These are phyloP conservation scores for Orientallactaga sibirica DNA, from an alignment of 2,797 vertebrate species.

Conservation along the genomic window DNA sequence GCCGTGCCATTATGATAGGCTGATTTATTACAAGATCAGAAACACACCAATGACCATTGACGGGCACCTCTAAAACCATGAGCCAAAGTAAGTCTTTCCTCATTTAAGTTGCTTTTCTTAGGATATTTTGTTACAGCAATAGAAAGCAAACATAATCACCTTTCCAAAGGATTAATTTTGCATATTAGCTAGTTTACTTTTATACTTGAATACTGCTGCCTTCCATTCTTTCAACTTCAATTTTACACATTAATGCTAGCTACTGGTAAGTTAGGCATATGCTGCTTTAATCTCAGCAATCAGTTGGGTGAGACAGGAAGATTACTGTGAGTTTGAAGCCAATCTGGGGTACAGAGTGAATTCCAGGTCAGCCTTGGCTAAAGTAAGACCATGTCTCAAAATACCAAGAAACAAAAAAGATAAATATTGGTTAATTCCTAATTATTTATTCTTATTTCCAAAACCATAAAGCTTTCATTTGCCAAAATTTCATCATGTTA, in stretches of 20 bases:
- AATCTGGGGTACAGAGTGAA: too few species aligned
- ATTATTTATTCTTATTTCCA: constrained; percentile 12
- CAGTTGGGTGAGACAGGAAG: too few species aligned
- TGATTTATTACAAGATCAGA: not conserved
- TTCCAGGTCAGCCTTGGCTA: too few species aligned
- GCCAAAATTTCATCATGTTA: not conserved
- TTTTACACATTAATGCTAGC: not conserved
- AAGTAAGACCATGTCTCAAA: too few species aligned
- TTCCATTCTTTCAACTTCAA: constrained; percentile 25
- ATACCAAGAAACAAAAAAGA: too few species aligned
- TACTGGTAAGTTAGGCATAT: not conserved
- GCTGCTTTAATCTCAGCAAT: too few species aligned
- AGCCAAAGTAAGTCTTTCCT: not conserved
- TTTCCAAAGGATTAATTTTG: not conserved
- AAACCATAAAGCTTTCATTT: constrained; percentile 11
- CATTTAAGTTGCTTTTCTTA: not conserved
- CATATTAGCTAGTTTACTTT: constrained; percentile 37
- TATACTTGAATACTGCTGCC: not conserved
- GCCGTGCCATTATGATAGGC: too few species aligned
- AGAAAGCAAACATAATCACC: not conserved
- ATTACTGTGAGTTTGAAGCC: too few species aligned
- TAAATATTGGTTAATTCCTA: not conserved
- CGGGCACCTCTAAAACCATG: not conserved
- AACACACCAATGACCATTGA: not conserved
- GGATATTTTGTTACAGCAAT: not conserved